phyloP scores from a whole-genome alignment of 1,140 invertebrate species.

The Sitobion miscanthi region DNA sequence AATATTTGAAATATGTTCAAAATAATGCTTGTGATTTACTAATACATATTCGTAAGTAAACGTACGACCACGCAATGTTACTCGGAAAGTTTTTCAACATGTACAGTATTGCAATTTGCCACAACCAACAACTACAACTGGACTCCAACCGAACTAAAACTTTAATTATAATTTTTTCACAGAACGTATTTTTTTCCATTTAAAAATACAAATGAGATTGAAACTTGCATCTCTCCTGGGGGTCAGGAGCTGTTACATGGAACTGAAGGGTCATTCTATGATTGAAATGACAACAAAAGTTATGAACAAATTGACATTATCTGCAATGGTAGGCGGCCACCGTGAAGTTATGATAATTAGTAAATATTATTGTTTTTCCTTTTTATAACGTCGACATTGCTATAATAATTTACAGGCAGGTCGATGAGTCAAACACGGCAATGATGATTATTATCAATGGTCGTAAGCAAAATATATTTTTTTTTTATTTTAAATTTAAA shows the following conservation, averaged over 20 bases:
- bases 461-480: neutral
- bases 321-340: neutral
- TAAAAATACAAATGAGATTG: neutral
- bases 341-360: neutral
- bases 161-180: conserved; percentile 7
- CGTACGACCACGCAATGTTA: neutral
- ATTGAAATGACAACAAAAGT: neutral
- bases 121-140: neutral
- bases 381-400: neutral
- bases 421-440: neutral
- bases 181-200: conserved; percentile 7
- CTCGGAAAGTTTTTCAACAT: neutral
- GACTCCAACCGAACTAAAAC: conserved; percentile 2
- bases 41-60: neutral
- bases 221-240: neutral
- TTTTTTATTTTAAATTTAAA: neutral
- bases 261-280: neutral
- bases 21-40: neutral
- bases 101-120: neutral
- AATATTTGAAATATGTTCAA: neutral
- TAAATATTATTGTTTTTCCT: conserved; percentile 2
- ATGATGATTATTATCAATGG: neutral
- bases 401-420: neutral
- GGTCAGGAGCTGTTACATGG: neutral
- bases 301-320: neutral